Percentiles rank a stretch among this genome's conserved stretches.
phyloP scores from a whole-genome alignment of 2,888 invertebrate species.

The Lepeophtheirus nordmannii region DNA sequence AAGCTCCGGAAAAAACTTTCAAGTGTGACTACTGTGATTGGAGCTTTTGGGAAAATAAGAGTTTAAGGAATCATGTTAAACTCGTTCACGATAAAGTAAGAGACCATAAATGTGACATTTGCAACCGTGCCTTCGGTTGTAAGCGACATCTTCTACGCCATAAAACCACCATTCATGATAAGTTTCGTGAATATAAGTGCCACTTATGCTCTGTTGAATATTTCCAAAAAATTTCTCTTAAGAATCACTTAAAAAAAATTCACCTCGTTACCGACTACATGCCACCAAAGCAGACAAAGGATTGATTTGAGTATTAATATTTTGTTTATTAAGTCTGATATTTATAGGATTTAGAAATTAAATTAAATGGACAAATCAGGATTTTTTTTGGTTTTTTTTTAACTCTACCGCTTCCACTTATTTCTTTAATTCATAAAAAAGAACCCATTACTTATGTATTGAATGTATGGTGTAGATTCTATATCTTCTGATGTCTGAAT shows the following conservation, averaged over 20 bases:
- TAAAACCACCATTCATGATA: neutral
- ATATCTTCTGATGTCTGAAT: too few relatives aligned
- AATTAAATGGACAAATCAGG: too few relatives aligned
- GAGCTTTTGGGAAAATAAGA: neutral
- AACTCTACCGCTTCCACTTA: too few relatives aligned
- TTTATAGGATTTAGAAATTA: too few relatives aligned
- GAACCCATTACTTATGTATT: too few relatives aligned
- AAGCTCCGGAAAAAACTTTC: neutral
- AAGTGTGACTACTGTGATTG: neutral
- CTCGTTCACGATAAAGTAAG: neutral
- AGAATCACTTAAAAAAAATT: neutral
- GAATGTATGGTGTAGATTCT: too few relatives aligned
- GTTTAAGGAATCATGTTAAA: neutral
- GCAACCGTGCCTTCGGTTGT: neutral
- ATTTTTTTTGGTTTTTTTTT: too few relatives aligned
- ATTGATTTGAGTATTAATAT: too few relatives aligned
- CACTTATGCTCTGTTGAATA: constrained; percentile 3
- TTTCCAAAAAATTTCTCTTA: neutral
- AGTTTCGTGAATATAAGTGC: neutral
- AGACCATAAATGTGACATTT: neutral
- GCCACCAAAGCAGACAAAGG: constrained; percentile 1
- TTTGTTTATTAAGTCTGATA: too few relatives aligned
- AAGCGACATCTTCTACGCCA: neutral
- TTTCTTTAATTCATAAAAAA: too few relatives aligned
- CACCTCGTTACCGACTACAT: neutral